Evolutionary conservation across 2,888 invertebrate genomes (phyloP), one percentile per base, ranked within the genome.

Genomic region (Halocaridina rubra): DNA sequence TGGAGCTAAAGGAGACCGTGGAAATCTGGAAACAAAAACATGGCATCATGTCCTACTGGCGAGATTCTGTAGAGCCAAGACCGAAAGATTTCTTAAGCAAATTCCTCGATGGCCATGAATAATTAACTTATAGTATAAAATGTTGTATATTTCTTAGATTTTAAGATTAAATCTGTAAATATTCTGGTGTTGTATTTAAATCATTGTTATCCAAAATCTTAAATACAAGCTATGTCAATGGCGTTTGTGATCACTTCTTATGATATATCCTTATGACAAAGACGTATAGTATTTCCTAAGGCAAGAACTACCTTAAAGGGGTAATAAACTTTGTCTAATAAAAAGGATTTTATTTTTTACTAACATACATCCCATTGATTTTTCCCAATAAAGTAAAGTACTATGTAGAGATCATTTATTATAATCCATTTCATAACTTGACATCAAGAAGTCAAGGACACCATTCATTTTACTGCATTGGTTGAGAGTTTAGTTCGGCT

Each of bases 21-120:
- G 93, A 95, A 88, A 93, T 94, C 81, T 98, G 97, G 97, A 97
- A 97, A 91, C 97, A 97, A 90, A 95, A 95, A 89, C 94, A 95
- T 13, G 96, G 96, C 90, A 91, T 98, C 29, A 97, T 98, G 98
- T 90, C 92, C 81, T 97, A 94, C 90, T 98, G 87, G 87, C 95
- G 95, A 90, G 96, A 97, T 75, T 95, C 96, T 0, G 93, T 93
- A 78, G 95, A 96, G 89, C 94, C 95, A 1, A 96, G 96, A 91
- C 97, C 97, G 27, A 94, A 94, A 89, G 97, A 97, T 92, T 98
- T 98, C 91, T 92, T 98, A 30, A 95, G 96, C 0, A 98, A 98
- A 92, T 98, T 98, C 92, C 93, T 96, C 88, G 91, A 93, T 85
- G 95, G 95, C 81, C 85, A 85, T 33, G 86, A 88, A 7, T 84